These are phyloP conservation scores for Lepidurus arcticus DNA, from an alignment of 1,140 invertebrate species.

Conservation along the genomic window DNA sequence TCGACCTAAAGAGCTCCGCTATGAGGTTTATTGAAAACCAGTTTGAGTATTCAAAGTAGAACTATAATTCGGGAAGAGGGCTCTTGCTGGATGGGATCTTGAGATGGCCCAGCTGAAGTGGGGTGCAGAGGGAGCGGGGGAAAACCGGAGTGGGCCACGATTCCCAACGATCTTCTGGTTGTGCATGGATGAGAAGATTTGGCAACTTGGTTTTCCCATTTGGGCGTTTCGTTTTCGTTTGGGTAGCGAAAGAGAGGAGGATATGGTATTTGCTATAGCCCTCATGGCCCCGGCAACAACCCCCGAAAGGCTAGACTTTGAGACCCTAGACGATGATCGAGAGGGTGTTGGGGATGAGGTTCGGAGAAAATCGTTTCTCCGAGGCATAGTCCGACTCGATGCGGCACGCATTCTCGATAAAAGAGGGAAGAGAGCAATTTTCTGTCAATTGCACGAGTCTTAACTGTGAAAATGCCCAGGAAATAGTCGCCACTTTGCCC, in stretches of 20 bases:
- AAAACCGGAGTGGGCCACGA: background rate
- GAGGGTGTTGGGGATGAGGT: slow-evolving; percentile 10
- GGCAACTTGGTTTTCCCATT: background rate
- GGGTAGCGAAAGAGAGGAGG: background rate
- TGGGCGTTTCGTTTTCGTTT: background rate
- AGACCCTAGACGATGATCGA: background rate
- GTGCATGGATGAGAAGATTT: background rate
- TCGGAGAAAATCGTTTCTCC: background rate
- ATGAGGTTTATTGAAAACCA: no score
- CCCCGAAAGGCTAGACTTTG: background rate
- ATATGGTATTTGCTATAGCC: background rate
- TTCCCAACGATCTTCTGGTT: background rate
- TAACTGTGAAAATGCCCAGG: background rate
- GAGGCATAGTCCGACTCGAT: background rate
- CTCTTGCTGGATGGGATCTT: background rate
- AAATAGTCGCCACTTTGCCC: background rate
- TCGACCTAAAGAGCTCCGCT: no score
- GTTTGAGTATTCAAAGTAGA: no score
- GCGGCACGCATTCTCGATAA: background rate
- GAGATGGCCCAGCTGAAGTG: slow-evolving; percentile 4
- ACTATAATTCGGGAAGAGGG: background rate
- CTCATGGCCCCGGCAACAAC: background rate
- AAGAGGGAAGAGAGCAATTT: slow-evolving; percentile 19
- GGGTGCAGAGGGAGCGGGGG: background rate
- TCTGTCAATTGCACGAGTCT: background rate